Base-by-base conservation (phyloP, 2,888 invertebrate species). In the Tipula helvola region DNA sequence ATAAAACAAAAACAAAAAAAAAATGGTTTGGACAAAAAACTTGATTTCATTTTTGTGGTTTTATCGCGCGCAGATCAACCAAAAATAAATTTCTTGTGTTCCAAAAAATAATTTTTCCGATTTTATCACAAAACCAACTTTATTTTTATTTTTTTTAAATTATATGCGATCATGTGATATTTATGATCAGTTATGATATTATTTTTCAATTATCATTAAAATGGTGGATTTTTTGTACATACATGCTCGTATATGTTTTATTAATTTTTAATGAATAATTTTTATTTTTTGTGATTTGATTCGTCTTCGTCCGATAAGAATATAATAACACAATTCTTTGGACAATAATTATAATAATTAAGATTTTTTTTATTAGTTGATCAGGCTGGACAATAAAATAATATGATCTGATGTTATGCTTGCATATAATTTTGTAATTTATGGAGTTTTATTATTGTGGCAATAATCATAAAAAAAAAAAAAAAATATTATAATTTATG, bases 101-200 rank as follows among this genome's bases (percentile, higher is more conserved):
- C 10, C 28, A 57, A 7, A 57, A 28, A 18, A 52, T 7, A 71
- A 28, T 28, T 71, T 71, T 71, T 28, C 12, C 71, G 71, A 71
- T 71, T 71, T 71, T 71, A 71, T 71, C 71, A 71, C 71, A 71
- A 71, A 28, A 71, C 71, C 18, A 57, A 57, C 16, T 57, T 16
- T 28, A 28, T 28, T 28, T 28, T 16, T 12, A 28, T 28, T 28
- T 28, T 28, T 16, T 12, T 28, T 28, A 71, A 71, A 71, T 71
- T 28, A 28, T 71, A 71, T 71, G 71, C 71, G 71, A 71, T 71
- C 71, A 71, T 71, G 71, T 71, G 71, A 71, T 28, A 71, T 71
- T 71, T 71, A 71, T 71, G 71, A 71, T 71, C 71, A 71, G 71
- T 71, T 71, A 71, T 71, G 71, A 71, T 71, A 71, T 71, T 71